Conservation (phyloP, 2,797 vertebrate species). For the Onychomys leucogaster region DNA sequence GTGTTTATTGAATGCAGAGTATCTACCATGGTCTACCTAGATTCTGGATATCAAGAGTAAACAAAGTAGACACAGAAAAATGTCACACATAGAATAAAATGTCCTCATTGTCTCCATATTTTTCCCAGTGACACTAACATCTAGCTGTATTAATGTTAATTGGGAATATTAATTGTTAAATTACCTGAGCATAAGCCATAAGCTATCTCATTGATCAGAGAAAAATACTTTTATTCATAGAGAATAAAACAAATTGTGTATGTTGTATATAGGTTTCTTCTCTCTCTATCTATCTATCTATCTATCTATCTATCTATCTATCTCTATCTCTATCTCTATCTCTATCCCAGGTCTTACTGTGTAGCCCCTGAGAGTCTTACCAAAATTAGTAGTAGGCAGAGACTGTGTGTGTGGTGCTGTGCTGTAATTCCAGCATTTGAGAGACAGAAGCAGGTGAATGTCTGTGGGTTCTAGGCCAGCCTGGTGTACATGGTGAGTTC, state of each 20-base stretch:
- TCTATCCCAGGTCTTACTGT: too few species aligned
- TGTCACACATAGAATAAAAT: neutral
- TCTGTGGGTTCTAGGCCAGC: neutral
- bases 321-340: too few species aligned
- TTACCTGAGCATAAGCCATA: neutral
- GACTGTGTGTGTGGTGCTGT: neutral
- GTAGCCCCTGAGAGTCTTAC: neutral
- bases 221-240: neutral
- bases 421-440: neutral
- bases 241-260: conserved; percentile 48
- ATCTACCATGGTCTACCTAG: neutral
- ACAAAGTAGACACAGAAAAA: neutral
- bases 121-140: neutral
- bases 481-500: neutral
- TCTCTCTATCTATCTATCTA: neutral
- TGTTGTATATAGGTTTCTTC: conserved; percentile 28
- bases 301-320: neutral
- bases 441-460: neutral
- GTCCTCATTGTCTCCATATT: neutral
- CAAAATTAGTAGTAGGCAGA: neutral
- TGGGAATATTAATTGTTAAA: conserved; percentile 28
- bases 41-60: conserved; percentile 2
- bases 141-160: neutral
- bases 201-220: neutral
- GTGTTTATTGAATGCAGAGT: neutral